phyloP scores from a whole-genome alignment of 2,113 vertebrate genomes.

The Ornithorhynchus anatinus region DNA sequence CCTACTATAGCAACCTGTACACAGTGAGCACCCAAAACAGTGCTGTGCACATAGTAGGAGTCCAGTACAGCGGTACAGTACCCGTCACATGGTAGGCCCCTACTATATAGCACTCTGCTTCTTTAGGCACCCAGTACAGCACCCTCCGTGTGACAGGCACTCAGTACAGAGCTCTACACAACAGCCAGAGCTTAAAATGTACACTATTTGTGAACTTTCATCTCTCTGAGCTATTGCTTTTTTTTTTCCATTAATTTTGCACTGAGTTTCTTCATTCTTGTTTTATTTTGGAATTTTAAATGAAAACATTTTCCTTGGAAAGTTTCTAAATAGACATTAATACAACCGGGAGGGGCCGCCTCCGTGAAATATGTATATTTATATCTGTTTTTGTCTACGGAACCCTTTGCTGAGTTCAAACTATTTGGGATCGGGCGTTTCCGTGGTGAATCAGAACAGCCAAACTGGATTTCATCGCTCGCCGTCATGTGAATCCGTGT shows the following conservation, averaged over 20 bases:
- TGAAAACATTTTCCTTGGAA: conserved; percentile 46
- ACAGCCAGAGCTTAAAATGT: not conserved
- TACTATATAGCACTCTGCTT: no score
- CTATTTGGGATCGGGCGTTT: conserved; percentile 37
- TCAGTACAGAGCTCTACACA: no score
- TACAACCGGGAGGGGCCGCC: conserved; percentile 22
- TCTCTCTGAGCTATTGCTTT: conserved; percentile 5
- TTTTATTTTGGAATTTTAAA: conserved; percentile 37
- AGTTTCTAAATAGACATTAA: conserved; percentile 45
- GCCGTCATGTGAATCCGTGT: conserved; percentile 12
- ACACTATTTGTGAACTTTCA: not conserved
- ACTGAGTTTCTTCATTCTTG: conserved; percentile 5
- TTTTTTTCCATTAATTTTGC: conserved; percentile 37
- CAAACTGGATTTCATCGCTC: conserved; percentile 2
- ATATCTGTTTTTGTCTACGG: conserved; percentile 31
- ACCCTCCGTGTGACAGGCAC: no score
- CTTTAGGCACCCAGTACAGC: no score
- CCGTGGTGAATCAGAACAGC: conserved; percentile 25
- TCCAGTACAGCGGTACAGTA: no score
- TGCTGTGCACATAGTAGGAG: no score
- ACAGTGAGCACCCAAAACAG: no score
- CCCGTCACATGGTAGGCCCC: no score
- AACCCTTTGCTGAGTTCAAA: conserved; percentile 30
- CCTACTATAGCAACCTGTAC: no score
- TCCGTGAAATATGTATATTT: conserved; percentile 32